phyloP scores from a whole-genome alignment of 2,797 vertebrate genomes.

The Poliocrania exsul region DNA sequence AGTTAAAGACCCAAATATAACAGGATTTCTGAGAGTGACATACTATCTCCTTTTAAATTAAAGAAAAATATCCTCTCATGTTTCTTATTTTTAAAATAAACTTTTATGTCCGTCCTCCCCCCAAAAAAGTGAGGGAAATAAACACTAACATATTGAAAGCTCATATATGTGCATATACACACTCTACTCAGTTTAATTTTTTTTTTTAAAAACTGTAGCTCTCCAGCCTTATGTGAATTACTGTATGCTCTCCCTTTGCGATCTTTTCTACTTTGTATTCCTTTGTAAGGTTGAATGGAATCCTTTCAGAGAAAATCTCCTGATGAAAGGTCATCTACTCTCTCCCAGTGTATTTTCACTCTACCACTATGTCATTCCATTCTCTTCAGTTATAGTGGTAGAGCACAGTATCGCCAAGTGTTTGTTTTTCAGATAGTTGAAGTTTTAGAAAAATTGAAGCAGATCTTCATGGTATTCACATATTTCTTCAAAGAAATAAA shows the following conservation, averaged over 20 bases:
- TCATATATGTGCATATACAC: background rate
- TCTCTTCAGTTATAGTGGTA: background rate
- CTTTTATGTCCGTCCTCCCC: background rate
- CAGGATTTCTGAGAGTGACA: background rate
- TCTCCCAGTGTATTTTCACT: background rate
- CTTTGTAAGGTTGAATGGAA: background rate
- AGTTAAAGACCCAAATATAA: background rate
- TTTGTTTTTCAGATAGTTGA: background rate
- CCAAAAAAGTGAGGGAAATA: background rate
- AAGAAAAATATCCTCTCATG: background rate
- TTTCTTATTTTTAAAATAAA: background rate
- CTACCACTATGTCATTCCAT: background rate
- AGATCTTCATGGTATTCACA: background rate
- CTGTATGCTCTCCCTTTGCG: background rate
- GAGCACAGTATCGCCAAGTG: rapidly evolving
- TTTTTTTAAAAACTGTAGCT: background rate
- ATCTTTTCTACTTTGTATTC: background rate
- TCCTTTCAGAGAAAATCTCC: background rate
- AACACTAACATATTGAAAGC: background rate
- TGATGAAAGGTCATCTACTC: background rate
- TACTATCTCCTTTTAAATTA: background rate
- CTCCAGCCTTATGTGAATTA: background rate
- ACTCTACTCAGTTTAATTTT: background rate
- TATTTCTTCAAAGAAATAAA: background rate
- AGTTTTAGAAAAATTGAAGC: background rate